Base-by-base conservation (phyloP, 2,113 vertebrate species). In the Apistogramma diplotaenia region DNA sequence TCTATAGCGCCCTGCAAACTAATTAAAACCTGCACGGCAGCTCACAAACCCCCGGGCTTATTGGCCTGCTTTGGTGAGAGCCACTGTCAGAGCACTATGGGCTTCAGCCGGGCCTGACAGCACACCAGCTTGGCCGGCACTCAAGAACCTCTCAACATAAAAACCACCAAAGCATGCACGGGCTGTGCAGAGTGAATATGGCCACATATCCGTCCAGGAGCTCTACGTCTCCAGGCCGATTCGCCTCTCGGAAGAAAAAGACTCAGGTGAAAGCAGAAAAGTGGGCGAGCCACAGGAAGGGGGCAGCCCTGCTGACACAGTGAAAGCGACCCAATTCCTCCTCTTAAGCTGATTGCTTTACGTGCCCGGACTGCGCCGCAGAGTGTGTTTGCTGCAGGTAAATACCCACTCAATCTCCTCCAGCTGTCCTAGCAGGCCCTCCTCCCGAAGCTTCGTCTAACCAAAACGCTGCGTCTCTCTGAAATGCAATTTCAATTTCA, bases 71-170 rank as follows among this genome's bases (percentile, higher is more conserved):
- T 19, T 57, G 73, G 51, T 43, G 11, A 3, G 51, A 70, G 78
- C 51, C 81, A 56, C 51, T 67, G 74, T 86, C 65, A 46, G 59
- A 74, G 62, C 53, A 46, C 74, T 15, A 15, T 43, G 56, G 55
- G 80, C 71, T 59, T 65, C n/a, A 59, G 65, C 67, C 2, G 19
- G 61, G 31, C 62, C 27, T 35, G 33, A 81, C 81, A 78, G 70
- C 78, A 81, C 70, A 70, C 46, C 1, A 7, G 56, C 31, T 27
- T 85, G 79, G 79, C 71, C n/a, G 3, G 6, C 3, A 4, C 74
- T 88, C 71, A 61, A 79, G 27, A 82, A 84, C 53, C 56, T 80
- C 49, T 83, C 83, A 74, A 60, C 53, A 81, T 19, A 79, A 84
- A 35, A 90, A 62, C 62, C 61, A 79, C 82, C 81, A 76, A 75